These are phyloP conservation scores for Pseudopipra pipra DNA, from an alignment of 2,113 vertebrate species.

Conservation along the genomic window DNA sequence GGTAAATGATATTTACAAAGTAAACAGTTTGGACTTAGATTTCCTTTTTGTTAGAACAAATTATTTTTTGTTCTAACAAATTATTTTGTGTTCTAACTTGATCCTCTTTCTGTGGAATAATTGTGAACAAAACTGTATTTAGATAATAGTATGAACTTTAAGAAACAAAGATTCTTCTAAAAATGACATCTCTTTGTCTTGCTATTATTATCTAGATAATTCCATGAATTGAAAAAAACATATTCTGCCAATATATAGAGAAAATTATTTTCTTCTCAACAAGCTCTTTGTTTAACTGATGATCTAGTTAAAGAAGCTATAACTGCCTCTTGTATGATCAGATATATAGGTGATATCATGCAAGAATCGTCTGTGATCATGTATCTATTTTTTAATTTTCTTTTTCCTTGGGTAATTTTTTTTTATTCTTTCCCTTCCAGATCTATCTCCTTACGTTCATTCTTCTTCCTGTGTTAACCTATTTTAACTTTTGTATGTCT, in stretches of 20 bases:
- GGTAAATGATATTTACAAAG: neutral
- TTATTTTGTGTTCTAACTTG: neutral
- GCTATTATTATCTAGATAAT: neutral
- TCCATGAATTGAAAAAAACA: neutral
- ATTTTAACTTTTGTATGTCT: neutral
- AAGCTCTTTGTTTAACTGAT: constrained; percentile 15
- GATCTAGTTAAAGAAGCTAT: neutral
- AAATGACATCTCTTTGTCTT: neutral
- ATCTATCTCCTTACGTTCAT: neutral
- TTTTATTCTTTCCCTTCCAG: neutral
- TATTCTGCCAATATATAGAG: neutral
- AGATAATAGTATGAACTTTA: neutral
- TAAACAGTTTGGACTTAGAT: neutral
- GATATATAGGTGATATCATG: neutral
- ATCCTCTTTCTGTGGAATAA: constrained; percentile 4
- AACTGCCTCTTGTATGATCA: neutral
- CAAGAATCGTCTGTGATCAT: neutral
- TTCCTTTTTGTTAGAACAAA: constrained; percentile 10
- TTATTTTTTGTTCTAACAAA: constrained; percentile 26
- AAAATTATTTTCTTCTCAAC: neutral
- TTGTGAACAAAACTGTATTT: neutral
- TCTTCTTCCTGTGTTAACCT: neutral
- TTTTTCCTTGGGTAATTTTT: neutral
- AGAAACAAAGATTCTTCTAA: neutral
- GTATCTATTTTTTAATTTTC: neutral